Percentiles rank a stretch among this genome's conserved stretches.
These are phyloP conservation scores for Xenopus petersii DNA, from an alignment of 2,797 vertebrate genomes.

Conservation along the genomic window DNA sequence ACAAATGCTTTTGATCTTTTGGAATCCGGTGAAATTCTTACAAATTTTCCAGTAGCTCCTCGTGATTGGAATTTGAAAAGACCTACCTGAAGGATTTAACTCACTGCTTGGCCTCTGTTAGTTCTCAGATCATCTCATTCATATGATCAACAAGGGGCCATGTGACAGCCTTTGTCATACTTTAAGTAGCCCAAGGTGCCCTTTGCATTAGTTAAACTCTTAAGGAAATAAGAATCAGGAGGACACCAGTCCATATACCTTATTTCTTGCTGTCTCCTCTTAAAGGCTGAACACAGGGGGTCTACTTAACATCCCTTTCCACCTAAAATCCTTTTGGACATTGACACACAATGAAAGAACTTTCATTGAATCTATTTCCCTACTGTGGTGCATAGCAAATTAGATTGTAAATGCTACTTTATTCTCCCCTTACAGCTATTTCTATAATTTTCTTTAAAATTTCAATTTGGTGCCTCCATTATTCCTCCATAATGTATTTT, in stretches of 20 bases:
- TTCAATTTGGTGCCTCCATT: slow-evolving; percentile 90
- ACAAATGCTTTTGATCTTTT: slow-evolving; percentile 85
- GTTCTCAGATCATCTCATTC: slow-evolving; percentile 69
- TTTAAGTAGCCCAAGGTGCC: slow-evolving; percentile 72
- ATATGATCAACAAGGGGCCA: slow-evolving; percentile 63
- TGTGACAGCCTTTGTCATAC: slow-evolving; percentile 67
- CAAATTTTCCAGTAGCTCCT: slow-evolving; percentile 73
- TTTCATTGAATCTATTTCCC: slow-evolving; percentile 85
- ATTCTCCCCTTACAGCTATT: slow-evolving; percentile 80
- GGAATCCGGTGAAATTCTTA: slow-evolving; percentile 76
- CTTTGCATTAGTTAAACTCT: slow-evolving; percentile 74
- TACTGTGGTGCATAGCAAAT: slow-evolving; percentile 95
- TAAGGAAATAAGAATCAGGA: slow-evolving; percentile 75
- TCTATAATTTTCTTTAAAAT: slow-evolving; percentile 87
- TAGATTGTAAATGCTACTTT: slow-evolving; percentile 92
- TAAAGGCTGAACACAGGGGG: slow-evolving; percentile 70
- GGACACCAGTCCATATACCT: slow-evolving; percentile 70
- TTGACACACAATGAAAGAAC: slow-evolving; percentile 81
- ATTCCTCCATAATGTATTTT: slow-evolving; percentile 82
- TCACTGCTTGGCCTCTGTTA: slow-evolving; percentile 65
- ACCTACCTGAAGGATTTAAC: slow-evolving; percentile 79
- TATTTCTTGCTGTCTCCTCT: slow-evolving; percentile 79
- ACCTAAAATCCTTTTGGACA: slow-evolving; percentile 88
- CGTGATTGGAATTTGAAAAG: slow-evolving; percentile 79
- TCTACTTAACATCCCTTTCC: slow-evolving; percentile 77